Conservation (phyloP, 2,797 vertebrate genomes). For the Parotocinclus haroldoi region DNA sequence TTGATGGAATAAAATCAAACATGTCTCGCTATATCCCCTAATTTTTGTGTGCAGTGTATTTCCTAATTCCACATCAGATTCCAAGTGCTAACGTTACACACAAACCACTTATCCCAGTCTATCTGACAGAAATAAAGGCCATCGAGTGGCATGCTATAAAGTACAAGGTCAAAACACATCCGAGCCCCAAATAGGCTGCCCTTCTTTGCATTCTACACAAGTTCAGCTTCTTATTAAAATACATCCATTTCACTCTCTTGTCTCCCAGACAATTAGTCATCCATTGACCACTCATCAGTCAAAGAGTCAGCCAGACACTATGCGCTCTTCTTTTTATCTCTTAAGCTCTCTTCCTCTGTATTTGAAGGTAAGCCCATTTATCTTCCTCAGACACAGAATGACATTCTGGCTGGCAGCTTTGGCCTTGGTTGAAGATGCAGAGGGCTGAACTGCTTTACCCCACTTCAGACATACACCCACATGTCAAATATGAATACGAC, state of each 20-base stretch:
- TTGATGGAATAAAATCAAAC: too few relatives aligned
- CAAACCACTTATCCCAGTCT: conserved; percentile 1
- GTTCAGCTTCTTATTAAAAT: conserved; percentile 42
- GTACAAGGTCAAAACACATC: conserved; percentile 49
- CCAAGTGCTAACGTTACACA: too few relatives aligned
- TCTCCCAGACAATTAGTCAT: conserved; percentile 64
- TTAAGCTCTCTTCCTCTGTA: conserved; percentile 39
- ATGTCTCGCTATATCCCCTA: too few relatives aligned
- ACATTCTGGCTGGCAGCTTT: conserved; percentile 62
- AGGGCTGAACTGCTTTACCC: conserved; percentile 30
- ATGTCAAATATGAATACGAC: too few relatives aligned
- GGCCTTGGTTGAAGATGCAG: conserved; percentile 53
- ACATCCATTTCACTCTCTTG: conserved; percentile 57
- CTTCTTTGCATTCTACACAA: conserved; percentile 21
- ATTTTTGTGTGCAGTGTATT: too few relatives aligned
- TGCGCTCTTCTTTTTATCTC: conserved; percentile 66
- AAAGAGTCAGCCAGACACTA: conserved; percentile 62
- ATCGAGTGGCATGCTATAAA: conserved; percentile 36
- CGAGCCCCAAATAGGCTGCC: not conserved
- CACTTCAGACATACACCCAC: too few relatives aligned
- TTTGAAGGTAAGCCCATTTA: conserved; percentile 50
- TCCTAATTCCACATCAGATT: too few relatives aligned
- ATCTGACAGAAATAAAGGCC: conserved; percentile 43
- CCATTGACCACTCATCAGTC: conserved; percentile 66
- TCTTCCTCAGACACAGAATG: conserved; percentile 70